A percentile compares a stretch with the other conserved stretches of the same genome.
These are phyloP conservation scores for Ormyrus labotus DNA, from an alignment of 2,888 invertebrate genomes.

Conservation along the genomic window DNA sequence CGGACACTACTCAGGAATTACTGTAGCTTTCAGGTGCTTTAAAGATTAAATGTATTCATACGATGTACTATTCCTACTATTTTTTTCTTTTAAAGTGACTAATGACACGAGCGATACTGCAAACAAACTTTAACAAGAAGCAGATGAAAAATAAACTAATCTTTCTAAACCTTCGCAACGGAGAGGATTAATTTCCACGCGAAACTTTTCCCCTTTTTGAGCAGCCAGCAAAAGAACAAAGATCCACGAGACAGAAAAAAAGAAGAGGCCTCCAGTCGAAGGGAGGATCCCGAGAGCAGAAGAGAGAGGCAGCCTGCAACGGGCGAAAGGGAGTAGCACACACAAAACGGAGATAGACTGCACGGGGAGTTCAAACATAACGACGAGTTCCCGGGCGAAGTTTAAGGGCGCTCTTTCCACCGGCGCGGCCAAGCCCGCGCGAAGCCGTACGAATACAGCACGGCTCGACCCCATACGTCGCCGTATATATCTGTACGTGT, in stretches of 20 bases:
- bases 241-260: background rate
- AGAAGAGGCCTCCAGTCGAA: background rate
- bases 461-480: background rate
- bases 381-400: constrained; percentile 49
- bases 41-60: too few relatives aligned
- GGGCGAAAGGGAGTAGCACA: background rate
- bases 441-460: constrained; percentile 38
- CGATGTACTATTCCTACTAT: too few relatives aligned
- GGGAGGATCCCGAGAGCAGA: background rate
- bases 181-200: background rate
- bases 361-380: constrained; percentile 46
- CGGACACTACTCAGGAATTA: too few relatives aligned
- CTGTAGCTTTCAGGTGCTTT: too few relatives aligned
- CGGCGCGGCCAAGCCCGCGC: constrained; percentile 6
- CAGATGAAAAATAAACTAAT: too few relatives aligned
- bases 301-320: background rate
- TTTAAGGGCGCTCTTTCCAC: constrained; percentile 37
- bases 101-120: too few relatives aligned
- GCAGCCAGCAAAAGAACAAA: background rate
- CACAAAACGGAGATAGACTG: constrained; percentile 26
- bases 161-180: too few relatives aligned
- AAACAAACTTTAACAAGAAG: too few relatives aligned
- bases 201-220: background rate
- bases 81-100: too few relatives aligned
- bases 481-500: background rate